Evolutionary conservation across 2,888 invertebrate genomes (phyloP).

Genomic region (Amitus sp.): DNA sequence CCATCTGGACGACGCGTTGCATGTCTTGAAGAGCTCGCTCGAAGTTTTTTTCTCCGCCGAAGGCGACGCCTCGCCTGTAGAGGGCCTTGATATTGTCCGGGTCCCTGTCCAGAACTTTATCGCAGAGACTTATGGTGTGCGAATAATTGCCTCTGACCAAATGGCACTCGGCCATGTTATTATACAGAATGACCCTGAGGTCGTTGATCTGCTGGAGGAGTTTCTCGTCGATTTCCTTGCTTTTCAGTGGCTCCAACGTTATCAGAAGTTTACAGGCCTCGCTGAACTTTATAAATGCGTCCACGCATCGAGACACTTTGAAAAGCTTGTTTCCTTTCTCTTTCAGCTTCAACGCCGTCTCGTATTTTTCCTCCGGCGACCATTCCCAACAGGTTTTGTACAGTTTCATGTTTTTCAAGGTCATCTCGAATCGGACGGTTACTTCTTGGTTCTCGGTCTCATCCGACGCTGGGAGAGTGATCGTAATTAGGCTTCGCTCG

Average conservation of each 20-base stretch:
- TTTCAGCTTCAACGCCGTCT: constrained; percentile 68
- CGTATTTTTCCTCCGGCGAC: constrained; percentile 69
- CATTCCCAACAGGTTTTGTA: constrained; percentile 70
- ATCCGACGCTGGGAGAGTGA: constrained; percentile 50
- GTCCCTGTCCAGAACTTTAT: constrained; percentile 65
- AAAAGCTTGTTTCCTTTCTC: constrained; percentile 74
- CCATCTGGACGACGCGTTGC: constrained; percentile 69
- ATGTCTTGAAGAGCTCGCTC: constrained; percentile 74
- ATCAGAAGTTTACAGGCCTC: constrained; percentile 79
- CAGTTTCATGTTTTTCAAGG: constrained; percentile 65
- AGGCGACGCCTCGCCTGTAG: constrained; percentile 67
- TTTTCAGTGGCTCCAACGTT: constrained; percentile 69
- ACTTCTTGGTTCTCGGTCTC: constrained; percentile 53
- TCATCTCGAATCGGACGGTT: constrained; percentile 65
- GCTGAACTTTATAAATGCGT: constrained; percentile 80
- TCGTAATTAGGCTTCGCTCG: constrained; percentile 65
- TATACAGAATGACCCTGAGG: constrained; percentile 76
- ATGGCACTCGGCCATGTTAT: constrained; percentile 86
- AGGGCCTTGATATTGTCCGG: constrained; percentile 67
- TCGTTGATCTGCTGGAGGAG: constrained; percentile 67
- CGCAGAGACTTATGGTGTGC: constrained; percentile 73
- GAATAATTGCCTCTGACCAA: constrained; percentile 75
- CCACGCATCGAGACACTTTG: constrained; percentile 70
- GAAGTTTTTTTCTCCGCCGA: constrained; percentile 70
- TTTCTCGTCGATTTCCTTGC: constrained; percentile 66